phyloP scores from a whole-genome alignment of 2,888 invertebrate species.

The Agrochola lota region DNA sequence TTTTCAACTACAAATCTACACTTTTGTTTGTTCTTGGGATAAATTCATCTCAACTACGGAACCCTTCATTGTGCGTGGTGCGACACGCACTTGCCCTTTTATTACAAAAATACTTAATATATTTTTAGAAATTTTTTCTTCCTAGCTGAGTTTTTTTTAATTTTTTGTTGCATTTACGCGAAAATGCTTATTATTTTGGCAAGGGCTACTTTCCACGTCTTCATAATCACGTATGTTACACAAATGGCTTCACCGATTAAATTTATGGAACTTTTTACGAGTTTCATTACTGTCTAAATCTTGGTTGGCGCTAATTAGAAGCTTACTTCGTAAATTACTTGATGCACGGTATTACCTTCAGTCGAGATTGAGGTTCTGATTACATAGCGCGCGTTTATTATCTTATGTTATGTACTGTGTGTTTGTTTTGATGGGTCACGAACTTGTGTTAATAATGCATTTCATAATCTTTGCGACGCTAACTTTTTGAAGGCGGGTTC shows the following conservation, averaged over 20 bases:
- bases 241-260: conserved; percentile 38
- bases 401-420: background rate
- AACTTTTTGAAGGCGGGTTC: too few species aligned
- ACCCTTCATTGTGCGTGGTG: too few species aligned
- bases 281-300: conserved; percentile 47
- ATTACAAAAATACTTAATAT: background rate
- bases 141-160: background rate
- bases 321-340: conserved; percentile 48
- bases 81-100: too few species aligned
- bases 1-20: too few species aligned
- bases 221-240: conserved; percentile 24
- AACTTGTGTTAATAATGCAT: background rate
- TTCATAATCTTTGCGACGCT: background rate
- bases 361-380: conserved; percentile 30
- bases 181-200: background rate
- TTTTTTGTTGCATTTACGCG: background rate
- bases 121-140: background rate
- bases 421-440: background rate
- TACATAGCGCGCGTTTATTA: conserved; percentile 16
- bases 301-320: conserved; percentile 46
- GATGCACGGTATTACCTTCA: conserved; percentile 33
- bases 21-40: too few species aligned
- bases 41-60: too few species aligned
- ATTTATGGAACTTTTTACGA: conserved; percentile 46
- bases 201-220: conserved; percentile 5